phyloP scores from a whole-genome alignment of 1,140 invertebrate species.

The Cepaea nemoralis region DNA sequence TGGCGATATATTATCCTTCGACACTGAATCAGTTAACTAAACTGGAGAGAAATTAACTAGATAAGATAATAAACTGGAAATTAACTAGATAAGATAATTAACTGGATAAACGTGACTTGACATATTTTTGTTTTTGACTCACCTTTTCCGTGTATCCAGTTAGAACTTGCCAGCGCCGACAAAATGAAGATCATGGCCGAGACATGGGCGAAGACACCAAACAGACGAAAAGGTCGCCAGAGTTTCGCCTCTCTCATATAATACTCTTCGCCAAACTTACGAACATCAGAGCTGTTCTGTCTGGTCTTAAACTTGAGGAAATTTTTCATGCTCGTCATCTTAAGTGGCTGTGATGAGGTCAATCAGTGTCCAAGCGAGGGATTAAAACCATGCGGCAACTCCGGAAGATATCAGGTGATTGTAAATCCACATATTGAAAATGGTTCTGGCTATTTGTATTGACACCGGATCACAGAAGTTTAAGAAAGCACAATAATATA shows the following conservation, averaged over 20 bases:
- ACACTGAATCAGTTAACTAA: no score
- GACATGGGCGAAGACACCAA: conserved; percentile 53
- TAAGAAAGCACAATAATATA: no score
- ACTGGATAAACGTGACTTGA: no score
- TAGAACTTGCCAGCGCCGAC: conserved; percentile 49
- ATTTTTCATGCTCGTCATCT: conserved; percentile 75
- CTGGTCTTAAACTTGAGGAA: conserved; percentile 66
- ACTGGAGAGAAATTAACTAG: no score
- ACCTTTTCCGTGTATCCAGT: conserved; percentile 59
- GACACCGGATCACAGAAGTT: no score
- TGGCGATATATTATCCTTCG: no score
- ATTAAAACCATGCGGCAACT: no score
- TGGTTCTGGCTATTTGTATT: no score
- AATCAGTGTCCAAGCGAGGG: not conserved
- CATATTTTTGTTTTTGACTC: conserved; percentile 42
- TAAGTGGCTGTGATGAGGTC: conserved; percentile 13
- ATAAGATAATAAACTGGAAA: no score
- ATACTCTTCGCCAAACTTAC: conserved; percentile 63
- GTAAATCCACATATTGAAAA: no score
- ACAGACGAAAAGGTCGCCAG: conserved; percentile 60
- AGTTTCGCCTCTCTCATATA: conserved; percentile 60
- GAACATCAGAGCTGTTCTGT: conserved; percentile 54
- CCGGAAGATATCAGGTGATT: no score
- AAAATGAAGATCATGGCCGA: conserved; percentile 52
- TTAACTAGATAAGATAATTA: no score